Conservation (phyloP, 2,888 invertebrate species). For the Lepetodrilus schrolli region DNA sequence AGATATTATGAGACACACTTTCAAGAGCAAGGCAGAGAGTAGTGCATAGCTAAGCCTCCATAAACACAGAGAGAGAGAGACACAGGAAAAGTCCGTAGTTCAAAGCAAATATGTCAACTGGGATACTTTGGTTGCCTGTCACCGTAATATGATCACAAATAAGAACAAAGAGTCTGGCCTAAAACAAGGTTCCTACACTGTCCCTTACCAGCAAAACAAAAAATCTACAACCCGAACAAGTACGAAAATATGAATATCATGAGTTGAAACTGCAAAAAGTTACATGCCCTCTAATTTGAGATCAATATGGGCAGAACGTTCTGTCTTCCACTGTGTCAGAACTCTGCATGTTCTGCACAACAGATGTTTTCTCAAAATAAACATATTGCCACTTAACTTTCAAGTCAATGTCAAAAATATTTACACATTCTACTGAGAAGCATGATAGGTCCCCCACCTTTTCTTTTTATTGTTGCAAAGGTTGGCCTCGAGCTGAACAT, state of each 20-base stretch:
- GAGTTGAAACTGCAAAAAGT: too few relatives aligned
- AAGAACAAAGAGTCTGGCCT: too few relatives aligned
- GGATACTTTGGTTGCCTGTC: conserved; percentile 37
- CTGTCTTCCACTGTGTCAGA: too few relatives aligned
- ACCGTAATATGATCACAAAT: too few relatives aligned
- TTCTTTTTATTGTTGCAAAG: background rate
- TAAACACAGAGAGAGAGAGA: conserved; percentile 31
- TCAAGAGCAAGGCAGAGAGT: background rate
- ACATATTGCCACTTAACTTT: background rate
- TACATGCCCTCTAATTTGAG: too few relatives aligned
- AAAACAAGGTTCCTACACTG: too few relatives aligned
- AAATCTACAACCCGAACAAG: too few relatives aligned
- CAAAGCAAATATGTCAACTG: conserved; percentile 34
- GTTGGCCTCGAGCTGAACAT: background rate
- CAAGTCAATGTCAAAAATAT: conserved; percentile 17
- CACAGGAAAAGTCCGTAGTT: conserved; percentile 2
- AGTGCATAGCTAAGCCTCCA: conserved; percentile 36
- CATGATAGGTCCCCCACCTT: background rate
- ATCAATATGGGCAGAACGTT: too few relatives aligned
- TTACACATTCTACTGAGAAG: background rate
- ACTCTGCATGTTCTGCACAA: background rate
- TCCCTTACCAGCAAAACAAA: too few relatives aligned
- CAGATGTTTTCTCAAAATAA: conserved; percentile 25
- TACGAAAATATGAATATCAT: too few relatives aligned
- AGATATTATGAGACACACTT: background rate